Base-by-base conservation (phyloP, 2,888 invertebrate genomes). In the Oscheius myriophilus region DNA sequence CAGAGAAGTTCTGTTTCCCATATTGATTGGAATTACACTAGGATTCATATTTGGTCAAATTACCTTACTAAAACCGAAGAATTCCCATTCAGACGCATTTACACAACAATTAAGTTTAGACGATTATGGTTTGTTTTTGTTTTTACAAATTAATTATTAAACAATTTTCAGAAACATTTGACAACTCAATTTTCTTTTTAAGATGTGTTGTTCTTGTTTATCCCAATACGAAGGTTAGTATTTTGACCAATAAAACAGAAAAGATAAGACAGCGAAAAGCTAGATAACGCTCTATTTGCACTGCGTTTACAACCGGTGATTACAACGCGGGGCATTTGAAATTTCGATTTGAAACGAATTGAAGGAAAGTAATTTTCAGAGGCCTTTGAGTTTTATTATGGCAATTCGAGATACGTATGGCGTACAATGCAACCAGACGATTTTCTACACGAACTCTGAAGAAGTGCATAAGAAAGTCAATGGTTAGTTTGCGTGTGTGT, bases 361-460 rank as follows among this genome's bases (percentile, higher is more conserved):
- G n/a, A n/a, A n/a, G n/a, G n/a, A n/a, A n/a, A n/a, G n/a, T n/a
- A n/a, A n/a, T 55, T 65, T 65, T 18, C 55, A 66, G 66, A 66
- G 57, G 49, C 57, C 66, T 6, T 23, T 58, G 9, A 66, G 41
- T 21, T 66, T 57, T 33, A 49, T 66, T 1, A 58, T 51, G 49
- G 45, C 66, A 12, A 66, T 66, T n/a, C 43, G 66, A 4, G 66
- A 66, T 26, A 66, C 66, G 6, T 58, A 66, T 57, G 51, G 58
- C 0, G 25, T 39, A 12, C 42, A 66, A 16, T 66, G 66, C 21
- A 66, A 66, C 49, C 66, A 66, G 33, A 66, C 66, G 11, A 41
- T 57, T 46, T 66, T 49, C 18, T 66, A 66, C 23, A 66, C 66
- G 1, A 46, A 55, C 25, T 43, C 33, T 26, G 23, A 55, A 16